Base-by-base conservation (phyloP, 2,888 invertebrate species). In the Liopterus haemorrhoidalis region DNA sequence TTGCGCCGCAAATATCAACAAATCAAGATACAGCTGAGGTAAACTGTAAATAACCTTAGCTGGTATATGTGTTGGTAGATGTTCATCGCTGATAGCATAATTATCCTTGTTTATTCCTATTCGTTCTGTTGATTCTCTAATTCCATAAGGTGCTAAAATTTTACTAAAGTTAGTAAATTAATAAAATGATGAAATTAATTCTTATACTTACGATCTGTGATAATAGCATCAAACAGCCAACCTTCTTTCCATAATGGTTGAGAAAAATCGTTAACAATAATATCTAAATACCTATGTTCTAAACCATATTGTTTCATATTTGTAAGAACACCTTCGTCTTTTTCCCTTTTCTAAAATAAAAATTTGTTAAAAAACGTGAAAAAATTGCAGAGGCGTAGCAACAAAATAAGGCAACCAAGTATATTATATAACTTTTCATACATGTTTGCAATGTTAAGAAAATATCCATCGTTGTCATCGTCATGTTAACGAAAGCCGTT, bases 61-160 rank as follows among this genome's bases (percentile, higher is more conserved):
- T 0, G 92, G 91, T 59, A 86, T 78, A 62, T 91, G 91, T 24
- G 78, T 78, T 6, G 73, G 69, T 24, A 78, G 62, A 60, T 82
- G 81, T 50, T 81, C 75, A 18, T 81, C 79, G 4, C 76, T 75
- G 8, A 87, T 74, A 2, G 72, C 72, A 55, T 76, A 80, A 58
- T 78, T 74, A 27, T 73, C 70, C 53, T 74, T 73, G 25, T 56
- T 61, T 4, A 82, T 79, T 19, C 90, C 93, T 31, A 93, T 79
- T 64, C 82, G 84, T 67, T 89, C 89, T 0, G 90, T 88, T 1
- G 94, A 79, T 70, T 99, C 99, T 49, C 99, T 73, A 18, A 99
- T 91, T 20, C 99, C 99, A 70, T 99, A 99, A 0, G 99, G 99
- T 15, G 97, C 96, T 95, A 61, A 2, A 71, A 61, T 53, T 22